A percentile compares a stretch with the other conserved stretches of the same genome.
Evolutionary conservation across 2,113 vertebrate genomes (phyloP).

Genomic region (Zapus hudsonius): DNA sequence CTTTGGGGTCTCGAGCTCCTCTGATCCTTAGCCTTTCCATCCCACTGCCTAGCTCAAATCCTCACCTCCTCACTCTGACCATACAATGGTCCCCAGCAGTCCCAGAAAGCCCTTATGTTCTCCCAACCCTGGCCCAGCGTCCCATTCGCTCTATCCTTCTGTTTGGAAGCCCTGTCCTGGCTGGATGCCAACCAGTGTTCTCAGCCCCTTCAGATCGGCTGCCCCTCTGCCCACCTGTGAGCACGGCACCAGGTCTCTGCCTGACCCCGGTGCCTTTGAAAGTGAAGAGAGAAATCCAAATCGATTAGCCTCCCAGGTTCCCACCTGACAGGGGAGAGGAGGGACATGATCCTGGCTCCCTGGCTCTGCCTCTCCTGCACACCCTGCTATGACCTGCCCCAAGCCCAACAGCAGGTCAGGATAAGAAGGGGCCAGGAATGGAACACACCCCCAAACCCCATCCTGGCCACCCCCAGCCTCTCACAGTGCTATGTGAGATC

Average conservation of each 20-base stretch:
- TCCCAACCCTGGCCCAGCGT: neutral
- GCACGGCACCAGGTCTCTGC: neutral
- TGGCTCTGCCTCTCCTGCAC: neutral
- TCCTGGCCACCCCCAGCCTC: too few species aligned
- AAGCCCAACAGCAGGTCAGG: neutral
- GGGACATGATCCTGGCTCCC: neutral
- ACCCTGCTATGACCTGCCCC: neutral
- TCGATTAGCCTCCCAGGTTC: rapidly evolving
- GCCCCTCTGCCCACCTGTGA: neutral
- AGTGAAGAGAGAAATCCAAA: neutral
- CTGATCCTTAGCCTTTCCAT: neutral
- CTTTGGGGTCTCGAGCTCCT: too few species aligned
- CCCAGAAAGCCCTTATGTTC: neutral
- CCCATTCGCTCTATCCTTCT: neutral
- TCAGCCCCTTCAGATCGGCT: neutral
- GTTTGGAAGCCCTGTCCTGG: too few species aligned
- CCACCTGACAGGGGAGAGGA: neutral
- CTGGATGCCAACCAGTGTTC: too few species aligned
- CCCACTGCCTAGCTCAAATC: neutral
- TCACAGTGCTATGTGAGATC: rapidly evolving
- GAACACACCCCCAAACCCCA: too few species aligned
- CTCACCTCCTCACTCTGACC: neutral
- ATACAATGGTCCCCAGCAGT: neutral
- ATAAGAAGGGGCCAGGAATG: neutral
- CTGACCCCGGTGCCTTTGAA: neutral